phyloP scores from a whole-genome alignment of 2,113 vertebrate genomes.

The Atlantisia rogersi region DNA sequence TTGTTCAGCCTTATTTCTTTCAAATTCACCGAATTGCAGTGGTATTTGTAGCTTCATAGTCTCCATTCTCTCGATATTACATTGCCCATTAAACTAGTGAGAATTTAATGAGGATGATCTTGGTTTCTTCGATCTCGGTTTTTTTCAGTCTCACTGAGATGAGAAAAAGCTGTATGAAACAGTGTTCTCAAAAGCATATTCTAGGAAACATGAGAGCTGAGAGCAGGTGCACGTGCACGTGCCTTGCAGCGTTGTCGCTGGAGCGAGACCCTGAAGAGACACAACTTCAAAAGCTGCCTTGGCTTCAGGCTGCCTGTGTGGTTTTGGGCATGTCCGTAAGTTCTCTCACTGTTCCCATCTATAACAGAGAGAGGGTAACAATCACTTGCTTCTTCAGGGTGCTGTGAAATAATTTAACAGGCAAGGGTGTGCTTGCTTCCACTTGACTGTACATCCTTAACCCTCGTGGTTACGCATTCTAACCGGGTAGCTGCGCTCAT shows the following conservation, averaged over 20 bases:
- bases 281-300: background rate
- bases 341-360: background rate
- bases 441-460: background rate
- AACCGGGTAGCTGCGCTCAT: background rate
- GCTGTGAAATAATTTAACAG: background rate
- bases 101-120: constrained; percentile 12
- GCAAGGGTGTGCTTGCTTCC: background rate
- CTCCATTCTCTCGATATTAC: constrained; percentile 4
- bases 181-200: background rate
- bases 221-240: background rate
- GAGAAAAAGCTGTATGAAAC: background rate
- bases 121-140: background rate
- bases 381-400: background rate
- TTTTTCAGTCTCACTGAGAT: background rate
- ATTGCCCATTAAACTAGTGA: constrained; percentile 29
- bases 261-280: background rate
- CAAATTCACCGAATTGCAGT: background rate
- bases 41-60: constrained; percentile 18
- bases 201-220: background rate
- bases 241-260: background rate
- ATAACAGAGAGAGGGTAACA: background rate
- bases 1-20: constrained; percentile 5
- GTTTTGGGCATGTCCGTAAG: background rate
- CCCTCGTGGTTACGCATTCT: background rate
- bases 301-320: background rate